Conservation (phyloP, 2,113 vertebrate genomes). For the Engystomops pustulosus region DNA sequence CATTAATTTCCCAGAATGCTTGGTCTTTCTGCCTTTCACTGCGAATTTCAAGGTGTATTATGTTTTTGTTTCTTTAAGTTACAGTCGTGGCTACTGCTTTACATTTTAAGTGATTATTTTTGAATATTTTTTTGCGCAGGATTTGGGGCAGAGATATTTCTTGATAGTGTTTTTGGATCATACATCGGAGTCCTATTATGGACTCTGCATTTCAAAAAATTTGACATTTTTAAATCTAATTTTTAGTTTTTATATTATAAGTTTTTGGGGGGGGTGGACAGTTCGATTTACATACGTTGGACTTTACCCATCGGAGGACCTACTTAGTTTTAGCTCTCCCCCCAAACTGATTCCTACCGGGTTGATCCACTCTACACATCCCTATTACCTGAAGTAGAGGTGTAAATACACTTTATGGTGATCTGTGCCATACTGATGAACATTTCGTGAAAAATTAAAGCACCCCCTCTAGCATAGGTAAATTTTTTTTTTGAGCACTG, state of each 20-base stretch:
- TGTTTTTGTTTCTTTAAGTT: slow-evolving; percentile 62
- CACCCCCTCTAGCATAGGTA: too few species aligned
- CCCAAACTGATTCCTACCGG: not conserved
- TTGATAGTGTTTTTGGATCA: too few species aligned
- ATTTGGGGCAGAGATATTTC: too few species aligned
- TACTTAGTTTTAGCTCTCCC: slow-evolving; percentile 29
- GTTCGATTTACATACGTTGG: not conserved
- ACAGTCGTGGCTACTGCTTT: not conserved
- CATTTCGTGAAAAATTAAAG: not conserved
- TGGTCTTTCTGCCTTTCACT: slow-evolving; percentile 70
- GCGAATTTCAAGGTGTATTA: slow-evolving; percentile 56
- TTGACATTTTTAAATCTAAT: too few species aligned
- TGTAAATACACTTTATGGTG: too few species aligned
- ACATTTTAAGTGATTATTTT: not conserved
- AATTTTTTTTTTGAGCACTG: too few species aligned
- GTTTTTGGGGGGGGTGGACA: not conserved
- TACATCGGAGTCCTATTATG: too few species aligned
- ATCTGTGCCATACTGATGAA: too few species aligned
- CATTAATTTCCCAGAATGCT: slow-evolving; percentile 78
- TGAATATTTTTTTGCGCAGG: not conserved
- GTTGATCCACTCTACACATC: not conserved
- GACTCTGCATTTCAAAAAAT: too few species aligned
- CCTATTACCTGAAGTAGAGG: not conserved
- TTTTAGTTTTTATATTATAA: not conserved
- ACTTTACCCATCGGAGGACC: not conserved